Base-by-base conservation (phyloP, 2,888 invertebrate genomes). In the Phytoseiulus persimilis region DNA sequence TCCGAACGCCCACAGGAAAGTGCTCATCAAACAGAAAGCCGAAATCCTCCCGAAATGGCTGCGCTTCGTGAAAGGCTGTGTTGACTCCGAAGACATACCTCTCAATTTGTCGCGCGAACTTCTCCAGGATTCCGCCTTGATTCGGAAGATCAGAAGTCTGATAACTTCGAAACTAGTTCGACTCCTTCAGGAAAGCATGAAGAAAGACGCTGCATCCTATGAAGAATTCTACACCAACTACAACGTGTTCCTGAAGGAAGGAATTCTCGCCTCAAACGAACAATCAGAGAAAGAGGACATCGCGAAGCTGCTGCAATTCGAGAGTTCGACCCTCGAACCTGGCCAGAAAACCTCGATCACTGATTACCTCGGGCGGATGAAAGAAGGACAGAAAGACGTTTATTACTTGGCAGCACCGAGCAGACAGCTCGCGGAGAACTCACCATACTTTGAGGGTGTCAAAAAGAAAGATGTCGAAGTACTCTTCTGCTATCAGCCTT, bases 71-170 rank as follows among this genome's bases (percentile, higher is more conserved):
- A 97, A 97, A 94, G 98, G 95, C 95, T 92, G 91, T 46, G 97
- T 99, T 31, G 99, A 99, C 94, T 98, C 98, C 0, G 99, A 99
- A 94, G 99, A 99, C 93, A 98, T 99, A 94, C 99, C 99, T 83
- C 94, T 99, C 90, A 99, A 99, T 94, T 94, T 99, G 90, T 98
- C 98, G 92, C 94, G 99, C 92, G 99, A 99, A 93, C 93, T 99
- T 90, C 94, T 99, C 89, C 99, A 99, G 93, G 98, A 99, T 92
- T 97, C 97, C 93, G 94, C 95, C 33, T 94, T 99, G 3, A 97
- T 99, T 91, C 95, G 92, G 90, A 97, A 97, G 94, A 93, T 98
- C 18, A 94, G 95, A 89, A 95, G 95, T 90, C 97, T 98, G 33
- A 93, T 98, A 45, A 96, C 97, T 0, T 95, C 95, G 91, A 94